Evolutionary conservation across 2,888 invertebrate species (phyloP).

Genomic region (Anodontia alba): DNA sequence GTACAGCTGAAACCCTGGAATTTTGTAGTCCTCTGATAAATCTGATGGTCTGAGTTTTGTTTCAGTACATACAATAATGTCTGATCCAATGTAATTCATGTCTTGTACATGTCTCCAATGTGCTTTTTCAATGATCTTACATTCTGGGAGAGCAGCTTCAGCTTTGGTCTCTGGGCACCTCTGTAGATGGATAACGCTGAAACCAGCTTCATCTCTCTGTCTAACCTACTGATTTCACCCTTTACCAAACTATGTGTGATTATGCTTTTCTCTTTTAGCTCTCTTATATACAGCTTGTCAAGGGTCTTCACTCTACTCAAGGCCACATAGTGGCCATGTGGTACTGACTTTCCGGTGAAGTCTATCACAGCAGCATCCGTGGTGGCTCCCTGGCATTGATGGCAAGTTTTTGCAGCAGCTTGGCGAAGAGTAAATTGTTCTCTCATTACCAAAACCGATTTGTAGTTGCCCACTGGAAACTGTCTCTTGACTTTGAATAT

Average conservation of each 20-base stretch:
- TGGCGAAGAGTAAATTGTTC: conserved; percentile 37
- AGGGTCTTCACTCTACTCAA: neutral
- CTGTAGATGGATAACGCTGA: too few species aligned
- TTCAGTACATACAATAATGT: too few species aligned
- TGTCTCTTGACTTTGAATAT: conserved; percentile 31
- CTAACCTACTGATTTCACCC: neutral
- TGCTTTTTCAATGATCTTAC: neutral
- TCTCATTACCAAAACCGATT: conserved; percentile 24
- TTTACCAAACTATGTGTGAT: too few species aligned
- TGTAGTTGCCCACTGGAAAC: conserved; percentile 30
- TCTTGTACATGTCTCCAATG: neutral
- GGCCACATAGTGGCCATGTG: conserved; percentile 23
- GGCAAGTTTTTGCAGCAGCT: too few species aligned
- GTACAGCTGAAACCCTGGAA: too few species aligned
- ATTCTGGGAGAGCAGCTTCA: neutral
- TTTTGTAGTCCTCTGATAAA: too few species aligned
- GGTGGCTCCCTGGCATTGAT: conserved; percentile 46
- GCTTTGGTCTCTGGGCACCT: neutral
- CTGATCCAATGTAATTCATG: too few species aligned
- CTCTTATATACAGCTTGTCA: neutral
- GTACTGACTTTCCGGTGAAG: conserved; percentile 6
- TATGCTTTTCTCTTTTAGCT: too few species aligned
- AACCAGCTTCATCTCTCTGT: neutral
- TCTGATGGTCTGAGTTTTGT: too few species aligned
- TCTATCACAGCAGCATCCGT: conserved; percentile 38